Conservation (phyloP, 1,140 invertebrate genomes). For the Drosophila punjabiensis region DNA sequence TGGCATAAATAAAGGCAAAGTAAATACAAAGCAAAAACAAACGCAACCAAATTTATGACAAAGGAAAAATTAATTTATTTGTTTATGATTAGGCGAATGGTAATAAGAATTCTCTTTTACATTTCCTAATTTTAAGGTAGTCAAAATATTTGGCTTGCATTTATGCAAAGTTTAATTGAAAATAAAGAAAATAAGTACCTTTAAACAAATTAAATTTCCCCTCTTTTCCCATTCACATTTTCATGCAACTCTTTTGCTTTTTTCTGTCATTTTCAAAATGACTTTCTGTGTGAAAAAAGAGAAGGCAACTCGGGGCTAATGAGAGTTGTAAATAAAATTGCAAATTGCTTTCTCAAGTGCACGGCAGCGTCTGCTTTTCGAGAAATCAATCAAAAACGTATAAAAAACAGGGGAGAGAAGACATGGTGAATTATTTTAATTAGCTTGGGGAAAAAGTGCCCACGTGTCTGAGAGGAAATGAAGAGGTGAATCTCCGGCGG, state of each 20-base stretch:
- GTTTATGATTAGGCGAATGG: conserved; percentile 32
- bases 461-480: conserved; percentile 40
- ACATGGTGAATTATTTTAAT: conserved; percentile 47
- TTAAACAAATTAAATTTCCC: neutral
- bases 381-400: conserved; percentile 38
- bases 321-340: conserved; percentile 15
- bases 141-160: neutral
- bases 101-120: conserved; percentile 8
- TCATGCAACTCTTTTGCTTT: neutral
- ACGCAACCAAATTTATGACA: neutral
- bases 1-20: conserved; percentile 17
- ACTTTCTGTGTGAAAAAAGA: conserved; percentile 7
- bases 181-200: neutral
- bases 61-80: conserved; percentile 26
- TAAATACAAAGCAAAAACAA: conserved; percentile 26
- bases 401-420: neutral
- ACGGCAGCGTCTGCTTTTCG: neutral
- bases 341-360: conserved; percentile 36
- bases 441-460: conserved; percentile 39
- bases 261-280: neutral
- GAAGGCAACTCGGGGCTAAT: conserved; percentile 6
- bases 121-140: neutral
- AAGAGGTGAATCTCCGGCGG: neutral
- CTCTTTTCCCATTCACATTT: neutral
- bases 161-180: neutral